A percentile compares a stretch with the other conserved stretches of the same genome.
phyloP scores from a whole-genome alignment of 64 coral and sea anemone genomes.

The Pachyseris speciosa region DNA sequence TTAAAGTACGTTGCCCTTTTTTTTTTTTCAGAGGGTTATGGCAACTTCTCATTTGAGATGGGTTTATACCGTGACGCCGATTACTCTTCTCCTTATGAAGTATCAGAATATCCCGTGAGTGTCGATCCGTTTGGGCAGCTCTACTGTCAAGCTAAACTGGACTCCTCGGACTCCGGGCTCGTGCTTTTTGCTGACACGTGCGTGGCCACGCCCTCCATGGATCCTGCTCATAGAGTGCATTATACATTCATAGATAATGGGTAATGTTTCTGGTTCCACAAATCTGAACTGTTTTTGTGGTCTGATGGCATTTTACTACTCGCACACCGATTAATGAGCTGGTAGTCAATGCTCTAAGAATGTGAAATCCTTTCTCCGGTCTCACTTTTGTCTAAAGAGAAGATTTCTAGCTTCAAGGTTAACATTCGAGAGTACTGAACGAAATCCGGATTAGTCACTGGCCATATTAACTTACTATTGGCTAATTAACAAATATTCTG shows the following conservation, averaged over 20 bases:
- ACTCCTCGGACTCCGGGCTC: conserved; percentile 63
- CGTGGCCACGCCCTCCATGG: conserved; percentile 81
- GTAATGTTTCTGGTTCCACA: conserved; percentile 47
- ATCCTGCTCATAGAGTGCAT: conserved; percentile 21
- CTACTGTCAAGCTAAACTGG: conserved; percentile 73
- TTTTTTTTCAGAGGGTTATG: conserved; percentile 66
- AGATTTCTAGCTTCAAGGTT: no score
- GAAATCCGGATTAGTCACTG: no score
- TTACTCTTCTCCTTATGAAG: conserved; percentile 69
- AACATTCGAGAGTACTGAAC: no score
- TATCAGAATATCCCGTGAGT: conserved; percentile 78
- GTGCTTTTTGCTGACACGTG: conserved; percentile 78
- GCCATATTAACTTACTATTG: no score
- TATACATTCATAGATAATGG: conserved; percentile 84
- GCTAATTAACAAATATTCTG: no score
- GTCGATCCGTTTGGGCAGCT: conserved; percentile 66
- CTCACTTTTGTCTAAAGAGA: no score
- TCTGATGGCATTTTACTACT: no score
- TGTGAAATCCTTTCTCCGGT: no score
- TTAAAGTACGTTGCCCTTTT: no score
- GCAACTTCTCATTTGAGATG: conserved; percentile 93
- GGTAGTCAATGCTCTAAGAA: no score
- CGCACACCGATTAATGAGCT: no score
- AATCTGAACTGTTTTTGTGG: no score
- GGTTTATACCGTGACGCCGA: conserved; percentile 59